Conservation (phyloP, 2,113 vertebrate genomes). For the Myanophis thanlyinensis region DNA sequence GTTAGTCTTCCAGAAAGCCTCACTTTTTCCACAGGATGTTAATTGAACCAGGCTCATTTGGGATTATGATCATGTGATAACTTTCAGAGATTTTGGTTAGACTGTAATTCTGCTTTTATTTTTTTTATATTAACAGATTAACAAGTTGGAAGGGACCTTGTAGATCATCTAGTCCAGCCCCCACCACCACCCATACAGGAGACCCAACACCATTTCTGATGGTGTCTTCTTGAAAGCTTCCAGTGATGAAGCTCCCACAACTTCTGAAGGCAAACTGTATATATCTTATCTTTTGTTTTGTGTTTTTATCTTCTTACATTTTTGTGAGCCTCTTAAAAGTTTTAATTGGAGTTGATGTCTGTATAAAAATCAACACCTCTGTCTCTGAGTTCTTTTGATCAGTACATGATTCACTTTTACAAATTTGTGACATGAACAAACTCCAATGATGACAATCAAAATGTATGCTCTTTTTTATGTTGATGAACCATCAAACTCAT, state of each 20-base stretch:
- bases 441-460: not conserved
- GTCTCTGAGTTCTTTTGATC: not conserved
- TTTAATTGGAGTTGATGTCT: not conserved
- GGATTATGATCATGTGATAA: not conserved
- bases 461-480: not conserved
- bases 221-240: too few relatives aligned
- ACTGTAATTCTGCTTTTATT: not conserved
- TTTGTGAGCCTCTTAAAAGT: not conserved
- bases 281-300: not conserved
- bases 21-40: not conserved
- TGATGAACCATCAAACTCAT: not conserved
- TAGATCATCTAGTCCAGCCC: too few relatives aligned
- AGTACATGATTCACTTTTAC: not conserved
- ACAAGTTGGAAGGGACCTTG: too few relatives aligned
- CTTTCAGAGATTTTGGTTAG: not conserved
- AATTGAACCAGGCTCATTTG: not conserved
- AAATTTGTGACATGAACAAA: not conserved
- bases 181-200: too few relatives aligned
- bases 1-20: not conserved
- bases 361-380: not conserved
- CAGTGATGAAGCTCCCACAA: too few relatives aligned
- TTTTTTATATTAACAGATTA: not conserved
- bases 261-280: too few relatives aligned
- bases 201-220: too few relatives aligned
- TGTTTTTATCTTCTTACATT: not conserved